Percentiles rank a stretch among this genome's conserved stretches.
phyloP scores from a whole-genome alignment of 1,140 invertebrate species.

The Megalonaias nervosa region DNA sequence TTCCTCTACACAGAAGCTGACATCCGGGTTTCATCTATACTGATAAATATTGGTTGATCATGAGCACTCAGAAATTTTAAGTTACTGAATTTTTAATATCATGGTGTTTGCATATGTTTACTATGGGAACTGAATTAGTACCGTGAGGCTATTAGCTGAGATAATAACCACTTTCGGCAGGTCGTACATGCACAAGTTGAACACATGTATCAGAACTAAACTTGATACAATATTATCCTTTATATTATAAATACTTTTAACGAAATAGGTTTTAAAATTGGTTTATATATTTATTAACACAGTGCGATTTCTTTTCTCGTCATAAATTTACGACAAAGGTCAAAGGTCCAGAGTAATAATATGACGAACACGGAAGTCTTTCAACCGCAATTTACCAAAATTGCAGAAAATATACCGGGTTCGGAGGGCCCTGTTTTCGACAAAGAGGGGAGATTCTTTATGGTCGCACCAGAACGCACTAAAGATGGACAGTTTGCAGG shows the following conservation, averaged over 20 bases:
- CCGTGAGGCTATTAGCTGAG: background rate
- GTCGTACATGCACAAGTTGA: background rate
- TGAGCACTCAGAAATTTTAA: too few relatives aligned
- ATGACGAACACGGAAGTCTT: conserved; percentile 22
- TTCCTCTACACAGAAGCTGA: too few relatives aligned
- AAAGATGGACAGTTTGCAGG: conserved; percentile 52
- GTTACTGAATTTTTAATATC: too few relatives aligned
- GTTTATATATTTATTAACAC: too few relatives aligned
- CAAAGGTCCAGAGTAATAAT: conserved; percentile 5
- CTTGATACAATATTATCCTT: conserved; percentile 1
- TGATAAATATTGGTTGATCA: too few relatives aligned
- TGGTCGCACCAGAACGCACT: conserved; percentile 60
- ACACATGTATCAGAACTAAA: background rate
- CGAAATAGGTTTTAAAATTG: background rate
- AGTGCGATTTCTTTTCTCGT: too few relatives aligned
- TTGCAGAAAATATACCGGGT: conserved; percentile 47
- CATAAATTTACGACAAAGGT: background rate
- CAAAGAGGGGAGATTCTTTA: conserved; percentile 53
- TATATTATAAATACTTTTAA: background rate
- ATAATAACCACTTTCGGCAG: background rate
- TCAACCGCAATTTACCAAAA: conserved; percentile 50
- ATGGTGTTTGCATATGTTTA: too few relatives aligned
- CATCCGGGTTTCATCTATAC: too few relatives aligned
- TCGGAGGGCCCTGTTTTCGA: conserved; percentile 65
- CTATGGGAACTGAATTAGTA: too few relatives aligned